Conservation (phyloP, 2,113 vertebrate species). For the Thymallus thymallus region DNA sequence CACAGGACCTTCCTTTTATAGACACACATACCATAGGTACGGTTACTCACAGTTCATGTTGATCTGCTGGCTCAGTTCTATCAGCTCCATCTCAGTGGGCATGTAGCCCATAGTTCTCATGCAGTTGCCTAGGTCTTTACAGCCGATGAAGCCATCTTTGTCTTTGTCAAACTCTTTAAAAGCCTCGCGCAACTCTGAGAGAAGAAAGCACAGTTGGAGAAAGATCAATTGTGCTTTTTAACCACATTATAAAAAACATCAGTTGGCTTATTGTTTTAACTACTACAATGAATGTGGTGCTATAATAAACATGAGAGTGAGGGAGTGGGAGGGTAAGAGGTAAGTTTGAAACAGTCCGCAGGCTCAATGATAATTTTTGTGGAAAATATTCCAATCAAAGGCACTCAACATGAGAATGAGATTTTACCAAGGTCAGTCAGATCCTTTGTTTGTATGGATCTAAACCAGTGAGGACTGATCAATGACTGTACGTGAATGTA, state of each 20-base stretch:
- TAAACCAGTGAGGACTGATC: too few species aligned
- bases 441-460: too few species aligned
- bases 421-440: not conserved
- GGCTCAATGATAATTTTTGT: not conserved
- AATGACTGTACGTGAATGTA: too few species aligned
- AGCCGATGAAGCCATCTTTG: too few species aligned
- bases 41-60: not conserved
- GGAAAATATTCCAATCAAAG: not conserved
- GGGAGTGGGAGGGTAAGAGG: too few species aligned
- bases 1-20: not conserved
- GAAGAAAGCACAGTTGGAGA: not conserved
- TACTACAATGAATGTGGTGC: too few species aligned
- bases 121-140: too few species aligned
- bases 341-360: not conserved
- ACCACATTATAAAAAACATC: not conserved
- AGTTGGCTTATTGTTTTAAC: not conserved
- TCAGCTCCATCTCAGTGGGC: too few species aligned
- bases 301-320: not conserved
- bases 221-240: not conserved
- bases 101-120: too few species aligned
- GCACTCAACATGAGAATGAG: not conserved
- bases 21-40: not conserved
- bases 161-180: too few species aligned
- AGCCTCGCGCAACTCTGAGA: slow-evolving; percentile 5
- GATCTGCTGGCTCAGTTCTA: too few species aligned